Conservation (phyloP, 2,888 invertebrate species). For the Allacma fusca region DNA sequence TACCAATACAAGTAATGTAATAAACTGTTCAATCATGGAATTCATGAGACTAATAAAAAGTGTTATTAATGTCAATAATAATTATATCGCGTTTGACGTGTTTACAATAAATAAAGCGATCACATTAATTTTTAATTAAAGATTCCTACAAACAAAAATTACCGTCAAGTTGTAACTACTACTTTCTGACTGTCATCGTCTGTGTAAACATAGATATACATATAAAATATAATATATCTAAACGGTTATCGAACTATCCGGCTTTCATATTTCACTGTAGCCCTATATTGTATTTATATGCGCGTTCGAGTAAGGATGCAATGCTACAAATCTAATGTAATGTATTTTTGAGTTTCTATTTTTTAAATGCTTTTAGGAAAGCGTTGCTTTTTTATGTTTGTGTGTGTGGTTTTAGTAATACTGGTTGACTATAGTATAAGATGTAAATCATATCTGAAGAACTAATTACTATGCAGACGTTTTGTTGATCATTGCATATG, state of each 20-base stretch:
- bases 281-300: too few relatives aligned
- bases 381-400: too few relatives aligned
- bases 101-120: not conserved
- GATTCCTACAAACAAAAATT: not conserved
- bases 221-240: too few relatives aligned
- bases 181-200: not conserved
- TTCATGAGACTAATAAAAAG: slow-evolving; percentile 39
- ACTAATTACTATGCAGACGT: not conserved
- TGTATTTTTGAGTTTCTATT: too few relatives aligned
- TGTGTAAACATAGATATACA: too few relatives aligned
- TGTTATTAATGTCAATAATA: slow-evolving; percentile 28
- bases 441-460: not conserved
- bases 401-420: not conserved
- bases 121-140: not conserved
- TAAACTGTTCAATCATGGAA: slow-evolving; percentile 39
- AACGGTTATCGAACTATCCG: too few relatives aligned
- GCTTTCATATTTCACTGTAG: too few relatives aligned
- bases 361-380: too few relatives aligned
- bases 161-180: not conserved
- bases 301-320: too few relatives aligned
- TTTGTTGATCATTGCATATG: not conserved
- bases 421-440: not conserved
- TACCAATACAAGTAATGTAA: slow-evolving; percentile 6
- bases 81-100: not conserved
- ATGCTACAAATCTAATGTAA: too few relatives aligned